Evolutionary conservation across 2,888 invertebrate genomes (phyloP).

Genomic region (Polydrusus cervinus): DNA sequence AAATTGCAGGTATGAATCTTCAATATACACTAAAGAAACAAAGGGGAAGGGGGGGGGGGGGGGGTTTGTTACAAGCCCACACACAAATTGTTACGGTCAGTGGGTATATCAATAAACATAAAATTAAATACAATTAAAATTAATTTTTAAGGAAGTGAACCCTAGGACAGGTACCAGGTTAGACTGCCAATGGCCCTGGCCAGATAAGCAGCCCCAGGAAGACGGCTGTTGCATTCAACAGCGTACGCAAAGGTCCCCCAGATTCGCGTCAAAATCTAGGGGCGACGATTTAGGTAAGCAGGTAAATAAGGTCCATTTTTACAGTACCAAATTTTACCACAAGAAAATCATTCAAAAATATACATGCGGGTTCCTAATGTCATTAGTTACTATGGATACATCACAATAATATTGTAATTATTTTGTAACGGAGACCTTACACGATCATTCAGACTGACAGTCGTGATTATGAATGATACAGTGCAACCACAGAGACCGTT

Average conservation of each 20-base stretch:
- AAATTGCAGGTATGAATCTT: conserved; percentile 62
- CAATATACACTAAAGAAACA: background rate
- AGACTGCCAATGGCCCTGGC: conserved; percentile 74
- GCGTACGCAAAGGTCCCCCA: conserved; percentile 70
- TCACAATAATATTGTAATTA: no score
- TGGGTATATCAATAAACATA: no score
- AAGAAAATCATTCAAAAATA: no score
- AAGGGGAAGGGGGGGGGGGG: no score
- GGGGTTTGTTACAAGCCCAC: no score
- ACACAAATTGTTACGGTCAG: no score
- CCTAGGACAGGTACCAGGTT: conserved; percentile 78
- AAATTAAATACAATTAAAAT: background rate
- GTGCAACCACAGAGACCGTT: no score
- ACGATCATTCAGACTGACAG: no score
- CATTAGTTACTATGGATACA: no score
- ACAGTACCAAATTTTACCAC: background rate
- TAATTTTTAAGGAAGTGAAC: conserved; percentile 73
- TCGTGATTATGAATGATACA: no score
- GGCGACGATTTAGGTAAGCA: conserved; percentile 66
- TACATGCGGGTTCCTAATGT: no score
- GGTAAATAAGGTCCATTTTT: conserved; percentile 33
- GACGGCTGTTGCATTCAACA: conserved; percentile 69
- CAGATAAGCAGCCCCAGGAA: conserved; percentile 70
- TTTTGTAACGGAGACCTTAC: no score
- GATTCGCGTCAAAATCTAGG: conserved; percentile 69